Evolutionary conservation across 2,888 invertebrate species (phyloP).

Genomic region (Heliconius ismenius): DNA sequence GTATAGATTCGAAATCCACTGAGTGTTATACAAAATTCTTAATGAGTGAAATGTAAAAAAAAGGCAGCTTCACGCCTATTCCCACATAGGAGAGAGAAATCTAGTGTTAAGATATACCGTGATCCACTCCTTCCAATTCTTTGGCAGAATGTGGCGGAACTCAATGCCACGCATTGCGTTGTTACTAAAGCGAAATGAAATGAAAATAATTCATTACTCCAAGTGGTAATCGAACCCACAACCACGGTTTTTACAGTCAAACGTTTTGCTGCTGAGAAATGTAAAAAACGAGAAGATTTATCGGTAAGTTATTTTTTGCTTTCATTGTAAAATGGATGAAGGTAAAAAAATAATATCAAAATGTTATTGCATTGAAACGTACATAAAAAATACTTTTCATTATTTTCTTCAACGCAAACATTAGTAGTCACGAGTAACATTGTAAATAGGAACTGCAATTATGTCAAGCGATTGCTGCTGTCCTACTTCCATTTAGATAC

Average conservation of each 20-base stretch:
- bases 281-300: no score
- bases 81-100: no score
- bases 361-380: not conserved
- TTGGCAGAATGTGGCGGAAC: no score
- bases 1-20: not conserved
- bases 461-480: slow-evolving; percentile 31
- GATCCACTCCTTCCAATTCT: no score
- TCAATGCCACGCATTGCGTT: no score
- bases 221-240: no score
- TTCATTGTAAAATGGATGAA: not conserved
- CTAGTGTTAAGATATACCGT: no score
- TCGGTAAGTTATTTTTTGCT: not conserved
- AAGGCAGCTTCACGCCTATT: no score
- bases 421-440: slow-evolving; percentile 22
- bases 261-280: not conserved
- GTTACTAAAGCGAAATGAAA: not conserved
- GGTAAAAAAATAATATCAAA: not conserved
- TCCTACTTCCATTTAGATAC: slow-evolving; percentile 40
- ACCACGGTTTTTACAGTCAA: not conserved
- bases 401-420: slow-evolving; percentile 14
- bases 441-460: slow-evolving; percentile 37
- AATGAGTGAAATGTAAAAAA: no score
- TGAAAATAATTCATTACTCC: not conserved
- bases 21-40: no score
- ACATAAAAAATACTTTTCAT: slow-evolving; percentile 1